Base-by-base conservation (phyloP, 1,140 invertebrate species). In the Agrypnia vestita region DNA sequence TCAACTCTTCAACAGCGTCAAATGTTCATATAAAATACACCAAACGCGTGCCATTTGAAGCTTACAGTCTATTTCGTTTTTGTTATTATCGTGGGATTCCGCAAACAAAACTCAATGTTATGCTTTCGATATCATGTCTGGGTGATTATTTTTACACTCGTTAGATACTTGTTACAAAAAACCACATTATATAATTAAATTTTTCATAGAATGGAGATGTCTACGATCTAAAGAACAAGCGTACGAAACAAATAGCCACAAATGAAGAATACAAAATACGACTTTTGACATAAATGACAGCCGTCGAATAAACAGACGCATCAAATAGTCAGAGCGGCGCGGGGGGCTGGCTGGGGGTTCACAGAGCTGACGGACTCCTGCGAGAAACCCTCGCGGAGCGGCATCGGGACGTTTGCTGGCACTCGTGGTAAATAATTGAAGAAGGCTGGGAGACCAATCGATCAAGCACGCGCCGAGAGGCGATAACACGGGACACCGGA, bases 371-470 rank as follows among this genome's bases (percentile, higher is more conserved):
- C 8, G 8, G 49, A 13, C 8, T 51, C n/a, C 8, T 51, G 1
- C 1, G 49, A 15, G 49, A 51, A 51, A 51, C 49, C 8, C 49
- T 15, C 13, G 56, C 3, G 13, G 17, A 61, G 15, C 49, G 51
- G 49, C 19, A 21, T n/a, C 53, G 19, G 35, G 71, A 55, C 71
- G 25, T 47, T 47, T 47, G 17, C 21, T 47, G 56, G 55, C 44
- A 61, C 25, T 43, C 7, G 43, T 44, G 64, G 46, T 78, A 78
- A 78, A 78, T 78, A 78, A 78, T 78, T 69, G 47, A 78, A 76
- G 44, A 69, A 56, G 44, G 25, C 64, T 19, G 21, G 17, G 21
- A 46, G 4, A 25, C 7, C 10, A 56, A 78, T 78, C 61, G 76
- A 78, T 78, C 76, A 78, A 78, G 69, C 47, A 78, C 62, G 62